Base-by-base conservation (phyloP, 2,113 vertebrate genomes). In the Callionymus lyra region DNA sequence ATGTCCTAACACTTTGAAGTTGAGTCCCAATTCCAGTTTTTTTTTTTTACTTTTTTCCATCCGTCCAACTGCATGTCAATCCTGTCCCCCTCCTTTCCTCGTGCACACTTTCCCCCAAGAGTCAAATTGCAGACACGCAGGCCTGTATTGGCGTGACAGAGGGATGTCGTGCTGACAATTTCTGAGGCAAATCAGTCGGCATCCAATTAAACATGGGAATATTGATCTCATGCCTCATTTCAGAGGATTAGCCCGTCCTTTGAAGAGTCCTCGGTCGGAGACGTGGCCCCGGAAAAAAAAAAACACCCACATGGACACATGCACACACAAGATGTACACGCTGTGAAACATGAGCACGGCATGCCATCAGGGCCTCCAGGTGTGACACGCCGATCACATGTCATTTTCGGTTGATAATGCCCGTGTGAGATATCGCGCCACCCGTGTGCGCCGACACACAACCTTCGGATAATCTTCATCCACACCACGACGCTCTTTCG, bases 171-270 rank as follows among this genome's bases (percentile, higher is more conserved):
- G 54, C 56, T 11, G 49, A 52, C 65, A 62, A 50, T 66, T 76
- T 68, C 70, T 63, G 67, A 50, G 53, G 47, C 61, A 65, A 77
- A 79, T 76, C 76, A 74, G 65, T 52, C 31, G 46, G 65, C 59
- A 68, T 81, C 71, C 72, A 81, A 82, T 81, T 79, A 79, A 77
- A 81, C 72, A 72, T 39, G 62, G 63, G 71, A 65, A 76, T 82
- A 81, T 82, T 76, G 80, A 81, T 80, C 77, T 74, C 76, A 77
- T 47, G 65, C 67, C 63, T 82, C 75, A 76, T 80, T 79, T 74
- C 75, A 74, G 63, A 61, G 75, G 77, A 73, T 80, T 75, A 77
- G 68, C 56, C 56, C 59, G 59, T 63, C 64, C 69, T 79, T 78
- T 73, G 66, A 77, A 80, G 70, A 41, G 40, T 37, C 38, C 50